A percentile compares a stretch with the other conserved stretches of the same genome.
These are phyloP conservation scores for Bombylius major DNA, from an alignment of 2,888 invertebrate genomes.

Conservation along the genomic window DNA sequence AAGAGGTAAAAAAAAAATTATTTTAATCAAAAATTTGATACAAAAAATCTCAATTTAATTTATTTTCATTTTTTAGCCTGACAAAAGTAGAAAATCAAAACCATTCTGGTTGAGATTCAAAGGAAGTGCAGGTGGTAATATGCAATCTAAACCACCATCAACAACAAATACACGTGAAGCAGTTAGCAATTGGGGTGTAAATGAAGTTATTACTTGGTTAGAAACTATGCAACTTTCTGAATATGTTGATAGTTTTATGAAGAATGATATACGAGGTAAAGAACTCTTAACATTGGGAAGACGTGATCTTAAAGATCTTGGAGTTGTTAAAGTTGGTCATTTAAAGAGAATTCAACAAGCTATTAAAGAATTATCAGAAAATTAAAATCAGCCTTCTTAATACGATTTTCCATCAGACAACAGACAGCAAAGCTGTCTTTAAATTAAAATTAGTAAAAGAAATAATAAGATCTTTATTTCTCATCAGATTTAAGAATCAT, in stretches of 20 bases:
- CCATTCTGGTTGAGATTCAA: constrained; percentile 58
- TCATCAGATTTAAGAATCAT: too few relatives aligned
- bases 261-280: constrained; percentile 83
- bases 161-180: constrained; percentile 38
- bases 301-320: constrained; percentile 78
- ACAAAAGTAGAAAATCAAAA: constrained; percentile 47
- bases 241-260: constrained; percentile 80
- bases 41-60: not conserved
- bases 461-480: too few relatives aligned
- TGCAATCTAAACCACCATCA: constrained; percentile 17
- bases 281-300: constrained; percentile 78
- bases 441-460: too few relatives aligned
- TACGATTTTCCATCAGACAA: not conserved
- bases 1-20: constrained; percentile 27
- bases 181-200: constrained; percentile 63
- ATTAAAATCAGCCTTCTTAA: constrained; percentile 18
- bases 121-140: constrained; percentile 21
- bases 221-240: constrained; percentile 78
- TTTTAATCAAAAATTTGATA: not conserved
- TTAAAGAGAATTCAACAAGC: constrained; percentile 89
- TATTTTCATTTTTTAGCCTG: constrained; percentile 24
- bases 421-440: too few relatives aligned
- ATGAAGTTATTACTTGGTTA: constrained; percentile 84
- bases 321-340: constrained; percentile 90
- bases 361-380: constrained; percentile 60